Conservation (phyloP, 2,113 vertebrate species). For the Upupa epops region DNA sequence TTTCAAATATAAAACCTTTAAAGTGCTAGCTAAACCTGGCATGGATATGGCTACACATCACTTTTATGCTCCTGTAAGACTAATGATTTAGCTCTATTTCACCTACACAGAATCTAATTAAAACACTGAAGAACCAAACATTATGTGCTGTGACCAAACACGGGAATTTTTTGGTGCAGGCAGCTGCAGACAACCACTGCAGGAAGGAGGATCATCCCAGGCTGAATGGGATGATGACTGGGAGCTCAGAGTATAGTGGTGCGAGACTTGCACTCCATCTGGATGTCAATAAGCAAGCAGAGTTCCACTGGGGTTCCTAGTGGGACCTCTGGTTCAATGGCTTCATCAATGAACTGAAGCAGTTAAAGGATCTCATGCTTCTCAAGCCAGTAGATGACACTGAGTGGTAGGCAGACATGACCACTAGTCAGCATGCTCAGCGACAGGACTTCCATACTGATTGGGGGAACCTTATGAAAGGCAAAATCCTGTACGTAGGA, state of each 20-base stretch:
- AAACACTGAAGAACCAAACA: not conserved
- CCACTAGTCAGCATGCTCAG: not conserved
- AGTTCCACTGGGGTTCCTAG: not conserved
- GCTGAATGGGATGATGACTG: not conserved
- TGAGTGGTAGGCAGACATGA: not conserved
- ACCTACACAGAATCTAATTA: not conserved
- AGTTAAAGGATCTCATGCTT: not conserved
- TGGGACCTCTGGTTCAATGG: not conserved
- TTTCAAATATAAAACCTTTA: not conserved
- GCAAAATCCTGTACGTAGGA: not conserved
- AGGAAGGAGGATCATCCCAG: not conserved
- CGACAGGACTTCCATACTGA: not conserved
- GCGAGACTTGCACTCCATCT: not conserved
- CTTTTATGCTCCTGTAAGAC: not conserved
- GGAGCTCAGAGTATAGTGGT: not conserved
- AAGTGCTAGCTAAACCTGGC: not conserved
- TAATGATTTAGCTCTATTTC: not conserved
- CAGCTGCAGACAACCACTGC: not conserved
- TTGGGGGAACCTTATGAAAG: not conserved
- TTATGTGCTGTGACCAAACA: not conserved
- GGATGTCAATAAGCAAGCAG: not conserved
- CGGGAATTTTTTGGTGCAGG: not conserved
- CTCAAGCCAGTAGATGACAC: not conserved
- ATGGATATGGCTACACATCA: not conserved
- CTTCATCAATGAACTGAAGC: not conserved